phyloP scores from a whole-genome alignment of 2,888 invertebrate genomes.

The Dyspetes luteomarginatus region DNA sequence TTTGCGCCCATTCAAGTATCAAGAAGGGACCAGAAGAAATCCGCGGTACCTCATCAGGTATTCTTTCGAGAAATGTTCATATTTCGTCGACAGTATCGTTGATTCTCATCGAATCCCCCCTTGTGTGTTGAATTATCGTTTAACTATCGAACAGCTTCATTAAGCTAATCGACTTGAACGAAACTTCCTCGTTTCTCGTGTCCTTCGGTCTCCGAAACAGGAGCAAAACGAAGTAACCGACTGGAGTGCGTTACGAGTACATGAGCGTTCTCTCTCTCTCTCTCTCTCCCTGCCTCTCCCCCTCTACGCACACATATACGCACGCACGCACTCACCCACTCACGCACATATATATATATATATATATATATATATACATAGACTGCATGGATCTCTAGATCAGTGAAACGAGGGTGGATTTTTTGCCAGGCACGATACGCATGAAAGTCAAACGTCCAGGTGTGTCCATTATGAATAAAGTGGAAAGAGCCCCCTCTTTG shows the following conservation, averaged over 20 bases:
- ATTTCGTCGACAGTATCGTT: conserved; percentile 38
- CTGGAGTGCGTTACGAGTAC: no score
- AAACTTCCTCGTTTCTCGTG: background rate
- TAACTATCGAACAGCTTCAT: conserved; percentile 27
- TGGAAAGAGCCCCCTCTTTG: background rate
- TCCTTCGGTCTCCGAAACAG: conserved; percentile 23
- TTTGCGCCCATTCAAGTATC: background rate
- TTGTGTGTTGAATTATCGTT: conserved; percentile 25
- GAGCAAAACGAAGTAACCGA: conserved; percentile 36
- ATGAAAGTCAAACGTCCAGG: conserved; percentile 63
- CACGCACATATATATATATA: no score
- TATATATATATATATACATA: no score
- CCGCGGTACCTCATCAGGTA: no score
- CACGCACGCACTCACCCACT: no score
- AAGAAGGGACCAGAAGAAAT: background rate
- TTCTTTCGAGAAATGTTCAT: conserved; percentile 3
- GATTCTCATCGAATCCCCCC: conserved; percentile 43
- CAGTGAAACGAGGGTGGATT: conserved; percentile 54
- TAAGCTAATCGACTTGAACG: conserved; percentile 10
- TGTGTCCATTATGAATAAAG: conserved; percentile 37
- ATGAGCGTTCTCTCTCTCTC: no score
- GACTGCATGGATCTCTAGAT: conserved; percentile 2
- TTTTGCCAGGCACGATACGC: conserved; percentile 46
- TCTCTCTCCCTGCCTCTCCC: no score
- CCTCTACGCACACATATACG: no score